Percentiles rank a stretch among this genome's conserved stretches.
phyloP scores from a whole-genome alignment of 23 tunicate species.

The Ciona savignyi region DNA sequence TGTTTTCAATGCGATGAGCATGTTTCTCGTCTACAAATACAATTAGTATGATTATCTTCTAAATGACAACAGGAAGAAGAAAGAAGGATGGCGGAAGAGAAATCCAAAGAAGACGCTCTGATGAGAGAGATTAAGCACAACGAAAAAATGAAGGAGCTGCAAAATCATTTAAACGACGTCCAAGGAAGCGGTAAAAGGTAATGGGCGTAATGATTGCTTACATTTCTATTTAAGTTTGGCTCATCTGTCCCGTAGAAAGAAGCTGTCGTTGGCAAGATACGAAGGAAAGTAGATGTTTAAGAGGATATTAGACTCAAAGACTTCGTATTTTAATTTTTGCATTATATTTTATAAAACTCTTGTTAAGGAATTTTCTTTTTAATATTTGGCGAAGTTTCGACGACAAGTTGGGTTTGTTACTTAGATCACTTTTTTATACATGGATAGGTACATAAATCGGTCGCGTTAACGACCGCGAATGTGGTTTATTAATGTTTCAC shows the following conservation, averaged over 20 bases:
- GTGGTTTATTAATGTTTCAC: too few species aligned
- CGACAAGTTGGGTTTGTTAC: not conserved
- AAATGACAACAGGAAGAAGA: conserved; percentile 76
- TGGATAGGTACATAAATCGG: too few species aligned
- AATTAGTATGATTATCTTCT: too few species aligned
- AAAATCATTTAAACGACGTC: conserved; percentile 55
- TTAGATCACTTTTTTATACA: not conserved
- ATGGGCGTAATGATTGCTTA: too few species aligned
- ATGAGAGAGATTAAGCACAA: conserved; percentile 46
- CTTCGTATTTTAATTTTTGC: not conserved
- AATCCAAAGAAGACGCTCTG: conserved; percentile 22
- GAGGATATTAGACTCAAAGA: too few species aligned
- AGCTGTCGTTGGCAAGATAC: not conserved
- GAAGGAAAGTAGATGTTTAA: too few species aligned
- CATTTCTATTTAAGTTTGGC: too few species aligned
- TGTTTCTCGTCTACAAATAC: too few species aligned
- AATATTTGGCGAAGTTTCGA: too few species aligned
- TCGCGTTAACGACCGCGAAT: not conserved
- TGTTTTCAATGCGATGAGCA: too few species aligned
- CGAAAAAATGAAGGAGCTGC: conserved; percentile 64
- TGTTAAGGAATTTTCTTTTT: too few species aligned
- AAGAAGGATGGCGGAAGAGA: conserved; percentile 20
- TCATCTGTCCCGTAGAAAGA: conserved; percentile 1
- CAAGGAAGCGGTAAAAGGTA: conserved; percentile 27
- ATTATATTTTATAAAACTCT: too few species aligned